Evolutionary conservation across 1,140 invertebrate species (phyloP), one percentile per base, ranked within the genome.

Genomic region (Drosophila melanogaster): DNA sequence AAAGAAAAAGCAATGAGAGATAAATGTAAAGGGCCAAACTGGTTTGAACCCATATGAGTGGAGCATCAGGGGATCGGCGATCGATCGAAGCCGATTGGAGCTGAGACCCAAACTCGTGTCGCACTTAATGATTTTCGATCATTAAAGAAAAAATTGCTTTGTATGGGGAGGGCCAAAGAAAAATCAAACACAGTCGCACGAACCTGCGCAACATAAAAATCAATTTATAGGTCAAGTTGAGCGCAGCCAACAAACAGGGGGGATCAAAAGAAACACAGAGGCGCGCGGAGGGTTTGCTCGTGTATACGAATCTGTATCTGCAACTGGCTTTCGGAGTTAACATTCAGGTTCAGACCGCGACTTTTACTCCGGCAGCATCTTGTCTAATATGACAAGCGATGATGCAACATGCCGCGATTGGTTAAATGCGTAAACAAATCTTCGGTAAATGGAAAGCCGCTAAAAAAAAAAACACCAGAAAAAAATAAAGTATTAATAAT

Each of bases 191-290:
- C 46, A 26, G 51, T n/a, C 60, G 40, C 44, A 64, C 70, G 81
- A 86, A 69, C 83, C 83, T 87, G 84, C 79, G 80, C 84, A 87
- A 87, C 84, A 84, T 89, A 37, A 79, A 89, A 87, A 90, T 84
- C 84, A 87, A 87, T 87, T 87, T 87, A 87, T 87, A 87, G 83
- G 83, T 87, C 83, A 87, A 87, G 83, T 87, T 87, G 83, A 85
- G 80, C 80, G 64, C 77, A 77, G 50, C 44, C 35, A 40, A 50
- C 17, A 56, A 40, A 50, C 17, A 56, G 37, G 40, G 24, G 61
- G 35, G 14, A 46, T 33, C 38, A 43, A 44, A 22, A 58, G 22
- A 43, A 22, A 40, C n/a, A 35, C 43, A 22, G 22, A 19, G 14
- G 37, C 15, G 2, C 55, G 5, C 6, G 44, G 30, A 17, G 1